Conservation (phyloP, 2,113 vertebrate genomes). For the Hylia prasina region DNA sequence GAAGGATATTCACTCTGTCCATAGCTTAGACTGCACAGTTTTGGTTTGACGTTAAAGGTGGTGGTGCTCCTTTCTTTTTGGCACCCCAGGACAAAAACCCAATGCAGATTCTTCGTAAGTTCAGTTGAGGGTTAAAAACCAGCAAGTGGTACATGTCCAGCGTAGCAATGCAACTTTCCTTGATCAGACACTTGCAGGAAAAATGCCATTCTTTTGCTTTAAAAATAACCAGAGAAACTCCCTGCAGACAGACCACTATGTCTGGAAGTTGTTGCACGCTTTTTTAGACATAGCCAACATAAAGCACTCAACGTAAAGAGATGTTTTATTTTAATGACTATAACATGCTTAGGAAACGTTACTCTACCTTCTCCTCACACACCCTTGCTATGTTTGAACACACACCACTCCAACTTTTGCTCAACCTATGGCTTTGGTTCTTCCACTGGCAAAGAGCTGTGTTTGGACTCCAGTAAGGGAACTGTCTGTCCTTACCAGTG, state of each 20-base stretch:
- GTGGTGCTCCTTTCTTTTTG: background rate
- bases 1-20: background rate
- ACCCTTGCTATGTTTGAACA: slow-evolving; percentile 51
- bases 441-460: slow-evolving; percentile 25
- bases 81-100: background rate
- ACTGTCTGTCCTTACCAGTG: slow-evolving; percentile 50
- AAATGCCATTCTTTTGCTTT: slow-evolving; percentile 26
- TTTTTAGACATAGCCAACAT: slow-evolving; percentile 36
- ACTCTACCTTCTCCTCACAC: slow-evolving; percentile 35
- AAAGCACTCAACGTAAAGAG: slow-evolving; percentile 40
- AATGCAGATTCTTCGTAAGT: background rate
- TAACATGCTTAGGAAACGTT: slow-evolving; percentile 49
- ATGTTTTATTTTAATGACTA: slow-evolving; percentile 62
- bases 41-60: background rate
- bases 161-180: background rate
- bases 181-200: slow-evolving; percentile 2
- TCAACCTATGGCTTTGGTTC: slow-evolving; percentile 46
- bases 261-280: slow-evolving; percentile 28
- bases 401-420: slow-evolving; percentile 10
- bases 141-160: background rate
- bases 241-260: background rate
- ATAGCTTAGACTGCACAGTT: background rate
- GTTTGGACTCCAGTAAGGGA: slow-evolving; percentile 37
- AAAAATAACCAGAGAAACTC: slow-evolving; percentile 35
- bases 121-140: background rate